Evolutionary conservation across 2,888 invertebrate genomes (phyloP), one percentile per base, ranked within the genome.

Genomic region (Acheta domesticus): DNA sequence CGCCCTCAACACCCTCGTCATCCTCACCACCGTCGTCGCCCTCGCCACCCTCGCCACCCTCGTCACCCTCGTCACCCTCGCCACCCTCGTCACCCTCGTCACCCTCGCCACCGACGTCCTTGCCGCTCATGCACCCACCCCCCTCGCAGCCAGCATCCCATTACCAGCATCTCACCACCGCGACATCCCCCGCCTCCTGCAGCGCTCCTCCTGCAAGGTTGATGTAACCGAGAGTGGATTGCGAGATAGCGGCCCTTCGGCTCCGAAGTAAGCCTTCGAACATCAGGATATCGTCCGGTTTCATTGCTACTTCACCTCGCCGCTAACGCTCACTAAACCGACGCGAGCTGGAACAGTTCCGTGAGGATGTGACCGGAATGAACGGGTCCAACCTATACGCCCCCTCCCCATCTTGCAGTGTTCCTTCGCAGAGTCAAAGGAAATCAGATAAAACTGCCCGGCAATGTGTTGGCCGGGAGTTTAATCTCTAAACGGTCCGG

Each of bases 361-460:
- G 14, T 3, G 62, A 62, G 62, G 62, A 62, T 62, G 62, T 62
- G 62, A 62, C 62, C n/a, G 62, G 62, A 62, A 62, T 62, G 62
- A 62, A 62, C 62, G 62, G 4, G 4, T 62, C 62, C 62, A 62
- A 36, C 36, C 36, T 36, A 36, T 36, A 36, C 62, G 16, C 12
- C 62, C 62, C 62, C 62, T 4, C 62, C 62, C 62, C 36, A 8
- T 62, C 62, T 16, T 19, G 62, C 62, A 14, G n/a, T 12, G 36
- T 5, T 62, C 62, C 16, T 62, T n/a, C 62, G 14, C 2, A 3
- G 62, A 62, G 4, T 62, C 62, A 62, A 62, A 62, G 62, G 62
- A n/a, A 62, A 62, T 62, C 62, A 62, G 62, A 62, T 62, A 62
- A 62, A 62, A 62, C 62, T 62, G 14, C 62, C n/a, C 62, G 62